These are phyloP conservation scores for Rhynchomys soricoides DNA, from an alignment of 2,113 vertebrate genomes.

Conservation along the genomic window DNA sequence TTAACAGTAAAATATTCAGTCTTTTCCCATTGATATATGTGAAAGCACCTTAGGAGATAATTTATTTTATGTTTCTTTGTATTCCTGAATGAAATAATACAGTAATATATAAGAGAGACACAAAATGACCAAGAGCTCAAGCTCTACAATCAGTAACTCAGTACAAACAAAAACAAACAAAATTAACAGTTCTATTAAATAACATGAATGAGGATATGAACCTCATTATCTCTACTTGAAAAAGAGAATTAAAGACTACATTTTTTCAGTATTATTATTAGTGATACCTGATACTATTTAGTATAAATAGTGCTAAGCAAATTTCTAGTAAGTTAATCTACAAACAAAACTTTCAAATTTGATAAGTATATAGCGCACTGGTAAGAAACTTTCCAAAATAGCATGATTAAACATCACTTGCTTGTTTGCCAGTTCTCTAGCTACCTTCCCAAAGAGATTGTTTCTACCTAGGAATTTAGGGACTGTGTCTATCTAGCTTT, in stretches of 20 bases:
- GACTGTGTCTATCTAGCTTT: not conserved
- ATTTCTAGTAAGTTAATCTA: not conserved
- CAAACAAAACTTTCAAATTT: not conserved
- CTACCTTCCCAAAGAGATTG: not conserved
- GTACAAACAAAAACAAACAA: not conserved
- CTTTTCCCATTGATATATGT: not conserved
- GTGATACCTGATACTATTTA: not conserved
- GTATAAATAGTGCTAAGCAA: not conserved
- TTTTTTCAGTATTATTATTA: not conserved
- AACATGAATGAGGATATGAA: not conserved
- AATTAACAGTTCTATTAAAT: not conserved
- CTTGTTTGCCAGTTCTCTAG: not conserved
- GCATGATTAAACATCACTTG: not conserved
- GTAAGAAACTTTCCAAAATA: not conserved
- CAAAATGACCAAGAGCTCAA: not conserved
- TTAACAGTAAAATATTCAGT: not conserved
- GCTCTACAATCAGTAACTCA: not conserved
- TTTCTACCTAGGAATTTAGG: not conserved
- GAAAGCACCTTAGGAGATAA: not conserved
- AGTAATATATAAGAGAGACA: not conserved
- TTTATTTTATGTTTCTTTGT: not conserved
- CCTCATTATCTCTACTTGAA: not conserved
- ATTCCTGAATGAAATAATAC: not conserved
- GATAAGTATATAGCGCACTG: not conserved
- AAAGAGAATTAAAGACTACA: slow-evolving; percentile 12